Evolutionary conservation across 2,797 vertebrate genomes (phyloP), one percentile per base, ranked within the genome.

Genomic region (Telmatherina bonti): DNA sequence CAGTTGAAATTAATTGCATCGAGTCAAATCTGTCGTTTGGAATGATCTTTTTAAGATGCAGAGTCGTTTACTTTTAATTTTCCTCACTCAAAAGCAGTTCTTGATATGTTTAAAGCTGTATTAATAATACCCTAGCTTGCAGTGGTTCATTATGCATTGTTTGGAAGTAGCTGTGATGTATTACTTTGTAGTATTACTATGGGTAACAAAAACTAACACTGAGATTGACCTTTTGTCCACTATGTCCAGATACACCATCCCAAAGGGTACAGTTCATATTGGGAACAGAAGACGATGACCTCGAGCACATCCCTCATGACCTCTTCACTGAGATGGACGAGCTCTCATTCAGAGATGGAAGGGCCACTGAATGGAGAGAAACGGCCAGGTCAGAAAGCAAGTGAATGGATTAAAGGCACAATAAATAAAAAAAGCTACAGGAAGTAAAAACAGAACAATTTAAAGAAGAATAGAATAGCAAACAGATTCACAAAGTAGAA

Each of bases 281-380:
- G 70, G 97, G 97, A 51, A 98, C 96, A 5, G 98, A 99, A 79
- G 97, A 99, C 31, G 97, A 99, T 26, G 97, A 99, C 74, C 96
- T 96, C 53, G 96, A 99, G 57, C 98, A 99, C 51, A 96, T 99
- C 81, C 97, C 98, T 10, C 98, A 99, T 15, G 97, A 99, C 84
- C 96, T 99, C 75, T 99, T 99, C 87, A 99, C 97, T 7, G 97
- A 99, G 92, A 93, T 99, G 94, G 97, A 99, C 52, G 97, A 99
- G 81, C 94, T 99, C 36, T 97, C 93, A 73, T 98, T 98, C 88
- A 93, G 95, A 79, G 94, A 97, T 4, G 98, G 97, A 36, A 92
- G 95, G 51, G 95, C 95, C 73, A 98, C 93, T 7, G 98, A 99
- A 58, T 99, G 98, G 98, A 98, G 94, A 85, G 98, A 99, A 92